phyloP scores from a whole-genome alignment of 2,888 invertebrate species.

The Pristionchus fissidentatus region DNA sequence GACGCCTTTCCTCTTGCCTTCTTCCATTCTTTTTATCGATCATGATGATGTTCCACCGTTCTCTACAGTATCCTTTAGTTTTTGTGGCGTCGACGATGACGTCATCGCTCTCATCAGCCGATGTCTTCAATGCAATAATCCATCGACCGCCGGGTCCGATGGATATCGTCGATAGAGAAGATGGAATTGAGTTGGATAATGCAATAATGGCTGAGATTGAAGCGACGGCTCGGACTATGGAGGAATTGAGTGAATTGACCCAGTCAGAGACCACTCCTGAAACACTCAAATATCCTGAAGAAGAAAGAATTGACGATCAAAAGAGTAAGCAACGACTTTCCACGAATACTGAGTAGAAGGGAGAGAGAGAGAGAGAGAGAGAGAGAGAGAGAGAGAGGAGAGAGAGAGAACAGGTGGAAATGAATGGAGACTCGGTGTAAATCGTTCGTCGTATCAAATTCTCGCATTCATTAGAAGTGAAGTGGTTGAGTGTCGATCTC shows the following conservation, averaged over 20 bases:
- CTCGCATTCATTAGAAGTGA: slow-evolving; percentile 1
- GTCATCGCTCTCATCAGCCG: slow-evolving; percentile 58
- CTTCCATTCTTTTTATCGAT: neutral
- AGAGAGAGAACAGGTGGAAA: slow-evolving; percentile 16
- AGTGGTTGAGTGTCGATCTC: slow-evolving; percentile 34
- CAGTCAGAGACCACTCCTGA: neutral
- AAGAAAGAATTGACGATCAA: too few species aligned
- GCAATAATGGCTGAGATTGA: slow-evolving; percentile 4
- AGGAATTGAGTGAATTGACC: neutral
- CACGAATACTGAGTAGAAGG: too few species aligned
- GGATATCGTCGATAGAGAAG: slow-evolving; percentile 50
- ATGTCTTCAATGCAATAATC: slow-evolving; percentile 63
- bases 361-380: too few species aligned
- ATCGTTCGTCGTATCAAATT: neutral
- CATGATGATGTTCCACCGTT: neutral
- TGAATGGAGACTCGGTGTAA: neutral
- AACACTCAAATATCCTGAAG: neutral
- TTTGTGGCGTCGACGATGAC: neutral
- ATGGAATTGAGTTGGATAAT: neutral
- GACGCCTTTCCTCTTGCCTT: neutral
- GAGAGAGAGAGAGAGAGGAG: too few species aligned
- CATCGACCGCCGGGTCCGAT: slow-evolving; percentile 64
- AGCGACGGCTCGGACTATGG: neutral
- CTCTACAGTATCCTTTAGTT: slow-evolving; percentile 20
- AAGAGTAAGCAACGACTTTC: too few species aligned